Evolutionary conservation across 1,140 invertebrate genomes (phyloP).

Genomic region (Zaprionus inermis): DNA sequence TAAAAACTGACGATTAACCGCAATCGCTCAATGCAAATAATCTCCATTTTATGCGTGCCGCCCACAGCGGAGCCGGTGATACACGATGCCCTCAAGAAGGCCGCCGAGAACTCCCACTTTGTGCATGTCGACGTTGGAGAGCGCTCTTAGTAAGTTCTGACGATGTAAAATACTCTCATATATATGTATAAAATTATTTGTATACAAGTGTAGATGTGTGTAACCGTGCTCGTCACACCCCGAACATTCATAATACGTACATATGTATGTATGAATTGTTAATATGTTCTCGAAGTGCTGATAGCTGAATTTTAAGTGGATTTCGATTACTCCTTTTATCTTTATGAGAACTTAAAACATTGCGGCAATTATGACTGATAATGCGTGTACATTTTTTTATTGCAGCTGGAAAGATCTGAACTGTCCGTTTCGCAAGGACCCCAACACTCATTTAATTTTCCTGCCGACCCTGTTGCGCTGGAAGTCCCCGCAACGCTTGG

Average conservation of each 20-base stretch:
- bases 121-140: constrained; percentile 90
- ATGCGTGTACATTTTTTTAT: constrained; percentile 81
- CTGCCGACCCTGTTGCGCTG: constrained; percentile 90
- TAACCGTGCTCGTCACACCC: constrained; percentile 20
- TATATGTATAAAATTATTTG: background rate
- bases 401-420: constrained; percentile 90
- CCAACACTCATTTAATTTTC: constrained; percentile 87
- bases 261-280: background rate
- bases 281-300: constrained; percentile 15
- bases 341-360: constrained; percentile 29
- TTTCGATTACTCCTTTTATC: constrained; percentile 32
- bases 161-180: background rate
- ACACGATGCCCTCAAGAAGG: constrained; percentile 86
- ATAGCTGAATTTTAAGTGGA: constrained; percentile 18
- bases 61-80: constrained; percentile 87
- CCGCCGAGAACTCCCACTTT: constrained; percentile 86
- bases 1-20: constrained; percentile 4
- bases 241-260: constrained; percentile 53
- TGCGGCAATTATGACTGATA: constrained; percentile 35
- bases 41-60: constrained; percentile 6
- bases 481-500: constrained; percentile 89
- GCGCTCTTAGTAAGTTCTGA: constrained; percentile 82
- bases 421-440: constrained; percentile 90
- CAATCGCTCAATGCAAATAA: constrained; percentile 25
- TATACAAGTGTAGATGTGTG: background rate